Conservation (phyloP, 2,888 invertebrate species). For the Matsumyia berberina region DNA sequence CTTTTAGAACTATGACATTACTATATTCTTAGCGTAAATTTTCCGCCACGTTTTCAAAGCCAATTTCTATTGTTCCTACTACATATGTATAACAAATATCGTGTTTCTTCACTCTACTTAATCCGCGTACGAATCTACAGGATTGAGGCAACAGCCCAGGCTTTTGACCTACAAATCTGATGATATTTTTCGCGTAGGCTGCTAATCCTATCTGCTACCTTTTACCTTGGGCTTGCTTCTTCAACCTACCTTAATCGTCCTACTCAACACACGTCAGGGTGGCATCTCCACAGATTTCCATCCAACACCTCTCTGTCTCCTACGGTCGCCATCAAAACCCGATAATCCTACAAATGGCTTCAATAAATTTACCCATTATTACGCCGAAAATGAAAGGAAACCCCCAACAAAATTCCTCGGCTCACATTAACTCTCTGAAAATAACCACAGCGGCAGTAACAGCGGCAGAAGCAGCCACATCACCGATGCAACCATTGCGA, state of each 20-base stretch:
- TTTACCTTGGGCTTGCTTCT: slow-evolving; percentile 12
- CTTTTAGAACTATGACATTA: no score
- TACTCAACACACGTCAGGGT: slow-evolving; percentile 38
- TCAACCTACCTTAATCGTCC: slow-evolving; percentile 11
- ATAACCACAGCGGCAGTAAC: background rate
- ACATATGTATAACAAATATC: no score
- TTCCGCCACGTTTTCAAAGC: no score
- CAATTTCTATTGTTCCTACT: no score
- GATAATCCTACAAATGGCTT: slow-evolving; percentile 52
- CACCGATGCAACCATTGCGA: slow-evolving; percentile 18
- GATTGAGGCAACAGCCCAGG: no score
- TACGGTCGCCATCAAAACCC: slow-evolving; percentile 13
- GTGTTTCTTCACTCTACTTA: no score
- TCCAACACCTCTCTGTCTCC: slow-evolving; percentile 17
- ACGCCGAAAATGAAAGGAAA: slow-evolving; percentile 46
- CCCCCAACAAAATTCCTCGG: slow-evolving; percentile 49
- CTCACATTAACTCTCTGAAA: slow-evolving; percentile 19
- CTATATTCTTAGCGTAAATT: no score
- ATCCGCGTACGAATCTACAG: no score
- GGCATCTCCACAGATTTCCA: slow-evolving; percentile 26
- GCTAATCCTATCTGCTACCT: background rate
- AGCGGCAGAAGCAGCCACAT: no score
- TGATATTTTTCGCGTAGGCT: background rate
- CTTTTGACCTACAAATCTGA: background rate
- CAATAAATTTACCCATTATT: slow-evolving; percentile 69